phyloP scores from a whole-genome alignment of 2,113 vertebrate genomes.

The Nesospiza acunhae region DNA sequence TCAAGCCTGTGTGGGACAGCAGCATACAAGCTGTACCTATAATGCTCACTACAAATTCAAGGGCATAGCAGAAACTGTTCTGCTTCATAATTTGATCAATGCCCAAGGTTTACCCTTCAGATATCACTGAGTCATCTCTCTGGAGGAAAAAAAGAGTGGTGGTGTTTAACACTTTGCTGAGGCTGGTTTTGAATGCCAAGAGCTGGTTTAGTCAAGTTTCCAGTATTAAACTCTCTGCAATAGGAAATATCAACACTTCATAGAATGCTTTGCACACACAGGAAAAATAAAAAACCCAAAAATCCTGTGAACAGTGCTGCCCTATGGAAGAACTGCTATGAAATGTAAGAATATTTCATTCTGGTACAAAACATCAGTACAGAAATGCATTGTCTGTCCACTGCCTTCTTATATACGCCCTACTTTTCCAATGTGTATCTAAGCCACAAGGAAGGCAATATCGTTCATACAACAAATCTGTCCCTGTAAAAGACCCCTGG shows the following conservation, averaged over 20 bases:
- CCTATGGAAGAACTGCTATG: background rate
- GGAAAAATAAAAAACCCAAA: background rate
- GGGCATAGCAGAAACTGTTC: background rate
- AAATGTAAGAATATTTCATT: background rate
- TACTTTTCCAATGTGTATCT: background rate
- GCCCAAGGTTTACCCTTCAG: background rate
- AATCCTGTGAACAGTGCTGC: background rate
- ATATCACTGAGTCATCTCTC: fast-evolving
- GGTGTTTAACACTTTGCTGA: background rate
- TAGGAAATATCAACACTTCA: background rate
- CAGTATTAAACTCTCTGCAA: background rate
- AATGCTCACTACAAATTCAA: background rate
- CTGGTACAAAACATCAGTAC: background rate
- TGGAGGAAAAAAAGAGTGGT: background rate
- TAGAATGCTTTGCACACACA: background rate
- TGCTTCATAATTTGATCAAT: background rate
- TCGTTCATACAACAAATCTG: background rate
- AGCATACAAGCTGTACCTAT: background rate
- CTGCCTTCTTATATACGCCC: fast-evolving
- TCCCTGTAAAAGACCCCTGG: background rate
- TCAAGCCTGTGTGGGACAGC: background rate
- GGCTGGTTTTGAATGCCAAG: background rate
- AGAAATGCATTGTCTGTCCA: background rate
- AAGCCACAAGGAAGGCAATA: background rate
- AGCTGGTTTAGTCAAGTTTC: background rate